Conservation (phyloP, 2,797 vertebrate species). For the Adelosebastes latens region DNA sequence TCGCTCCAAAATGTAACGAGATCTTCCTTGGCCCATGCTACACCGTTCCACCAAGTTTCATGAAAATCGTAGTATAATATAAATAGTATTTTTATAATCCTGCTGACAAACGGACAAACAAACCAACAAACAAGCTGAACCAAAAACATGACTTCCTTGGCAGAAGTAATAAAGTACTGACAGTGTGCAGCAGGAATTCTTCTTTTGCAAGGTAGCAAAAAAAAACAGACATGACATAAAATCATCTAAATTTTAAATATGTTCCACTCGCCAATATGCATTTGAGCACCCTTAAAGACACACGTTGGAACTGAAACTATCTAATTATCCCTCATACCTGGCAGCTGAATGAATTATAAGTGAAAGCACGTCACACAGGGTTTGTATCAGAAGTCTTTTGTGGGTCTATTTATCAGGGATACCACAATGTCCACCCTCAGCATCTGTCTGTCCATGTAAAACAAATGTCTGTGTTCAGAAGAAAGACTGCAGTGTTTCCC, state of each 20-base stretch:
- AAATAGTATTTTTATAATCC: no score
- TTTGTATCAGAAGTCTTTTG: conserved; percentile 9
- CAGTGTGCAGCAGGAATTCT: background rate
- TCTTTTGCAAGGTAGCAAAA: background rate
- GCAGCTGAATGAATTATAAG: background rate
- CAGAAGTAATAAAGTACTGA: background rate
- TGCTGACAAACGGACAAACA: no score
- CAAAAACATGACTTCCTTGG: no score
- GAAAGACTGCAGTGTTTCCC: conserved; percentile 19
- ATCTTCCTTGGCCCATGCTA: no score
- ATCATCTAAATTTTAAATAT: background rate
- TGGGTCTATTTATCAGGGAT: conserved; percentile 34
- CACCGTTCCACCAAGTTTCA: no score
- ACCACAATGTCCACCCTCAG: conserved; percentile 25
- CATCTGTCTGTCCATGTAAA: conserved; percentile 34
- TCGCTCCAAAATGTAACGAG: no score
- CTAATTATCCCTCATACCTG: background rate
- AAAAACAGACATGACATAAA: background rate
- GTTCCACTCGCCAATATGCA: background rate
- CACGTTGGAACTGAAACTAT: background rate
- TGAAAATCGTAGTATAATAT: no score
- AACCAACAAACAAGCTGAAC: no score
- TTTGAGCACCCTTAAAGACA: background rate
- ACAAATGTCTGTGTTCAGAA: conserved; percentile 28
- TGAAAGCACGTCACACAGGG: background rate